phyloP scores from a whole-genome alignment of 1,140 invertebrate genomes.

The Harpegnathos saltator region DNA sequence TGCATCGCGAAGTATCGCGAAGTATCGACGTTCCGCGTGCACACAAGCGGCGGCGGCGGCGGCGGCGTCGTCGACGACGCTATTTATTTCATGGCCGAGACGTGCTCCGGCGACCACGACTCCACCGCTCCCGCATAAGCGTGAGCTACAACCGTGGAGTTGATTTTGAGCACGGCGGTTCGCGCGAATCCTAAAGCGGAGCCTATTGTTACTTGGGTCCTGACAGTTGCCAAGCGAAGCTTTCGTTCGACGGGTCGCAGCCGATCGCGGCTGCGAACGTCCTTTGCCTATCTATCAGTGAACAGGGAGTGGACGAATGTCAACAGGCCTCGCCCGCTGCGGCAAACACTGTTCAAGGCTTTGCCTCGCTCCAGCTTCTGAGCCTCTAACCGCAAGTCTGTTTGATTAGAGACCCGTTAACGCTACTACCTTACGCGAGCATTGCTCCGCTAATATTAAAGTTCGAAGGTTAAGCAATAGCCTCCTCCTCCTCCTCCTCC shows the following conservation, averaged over 20 bases:
- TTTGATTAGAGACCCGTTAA: slow-evolving; percentile 71
- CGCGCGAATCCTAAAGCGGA: not conserved
- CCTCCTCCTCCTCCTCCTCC: no score
- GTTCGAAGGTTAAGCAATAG: slow-evolving; percentile 56
- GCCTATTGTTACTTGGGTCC: slow-evolving; percentile 1
- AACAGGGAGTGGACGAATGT: slow-evolving; percentile 71
- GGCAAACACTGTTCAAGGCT: slow-evolving; percentile 72
- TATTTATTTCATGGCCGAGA: no score
- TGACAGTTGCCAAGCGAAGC: slow-evolving; percentile 12
- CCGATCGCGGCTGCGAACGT: slow-evolving; percentile 19
- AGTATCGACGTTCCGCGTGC: no score
- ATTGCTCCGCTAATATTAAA: slow-evolving; percentile 53
- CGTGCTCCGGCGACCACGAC: no score
- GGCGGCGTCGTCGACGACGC: no score
- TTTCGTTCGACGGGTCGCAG: slow-evolving; percentile 47
- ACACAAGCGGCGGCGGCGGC: no score
- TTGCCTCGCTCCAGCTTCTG: slow-evolving; percentile 67
- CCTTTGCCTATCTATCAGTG: slow-evolving; percentile 69
- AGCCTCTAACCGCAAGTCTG: slow-evolving; percentile 56
- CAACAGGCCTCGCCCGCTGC: slow-evolving; percentile 67
- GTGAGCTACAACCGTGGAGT: no score
- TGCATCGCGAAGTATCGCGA: no score
- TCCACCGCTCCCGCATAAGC: no score
- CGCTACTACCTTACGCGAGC: slow-evolving; percentile 53
- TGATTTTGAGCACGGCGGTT: not conserved